A percentile compares a stretch with the other conserved stretches of the same genome.
Conservation (phyloP, 1,140 invertebrate species). For the Helicorthomorpha holstii region DNA sequence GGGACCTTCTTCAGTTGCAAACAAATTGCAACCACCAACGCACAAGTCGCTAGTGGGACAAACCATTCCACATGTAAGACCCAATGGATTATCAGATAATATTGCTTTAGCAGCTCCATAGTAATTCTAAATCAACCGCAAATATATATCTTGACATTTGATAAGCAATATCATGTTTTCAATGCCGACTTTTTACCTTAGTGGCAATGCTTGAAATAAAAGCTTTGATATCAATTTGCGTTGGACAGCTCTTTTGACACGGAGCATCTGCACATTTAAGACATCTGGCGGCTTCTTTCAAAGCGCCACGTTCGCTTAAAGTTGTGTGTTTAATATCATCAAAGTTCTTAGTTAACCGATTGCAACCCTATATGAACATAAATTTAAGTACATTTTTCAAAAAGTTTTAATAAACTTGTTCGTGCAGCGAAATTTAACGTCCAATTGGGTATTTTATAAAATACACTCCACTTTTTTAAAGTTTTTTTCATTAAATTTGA, state of each 20-base stretch:
- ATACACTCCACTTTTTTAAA: conserved; percentile 1
- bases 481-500: not conserved
- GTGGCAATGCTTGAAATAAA: conserved; percentile 95
- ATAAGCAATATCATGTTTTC: not conserved
- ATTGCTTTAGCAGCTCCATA: conserved; percentile 95
- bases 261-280: conserved; percentile 96
- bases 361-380: conserved; percentile 38
- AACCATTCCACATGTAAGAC: conserved; percentile 95
- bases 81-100: conserved; percentile 91
- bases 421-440: conserved; percentile 5
- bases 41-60: conserved; percentile 97
- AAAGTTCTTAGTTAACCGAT: conserved; percentile 70
- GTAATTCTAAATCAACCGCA: conserved; percentile 83
- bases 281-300: conserved; percentile 77
- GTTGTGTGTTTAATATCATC: conserved; percentile 96
- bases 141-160: too few relatives aligned
- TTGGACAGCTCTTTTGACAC: conserved; percentile 96
- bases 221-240: conserved; percentile 87
- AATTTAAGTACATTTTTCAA: conserved; percentile 7
- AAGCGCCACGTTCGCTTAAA: conserved; percentile 77
- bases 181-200: conserved; percentile 39
- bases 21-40: conserved; percentile 91
- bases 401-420: not conserved
- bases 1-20: conserved; percentile 85
- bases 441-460: not conserved